Conservation (phyloP, 35 echinoderm and acorn worm genomes). For the Lytechinus pictus region DNA sequence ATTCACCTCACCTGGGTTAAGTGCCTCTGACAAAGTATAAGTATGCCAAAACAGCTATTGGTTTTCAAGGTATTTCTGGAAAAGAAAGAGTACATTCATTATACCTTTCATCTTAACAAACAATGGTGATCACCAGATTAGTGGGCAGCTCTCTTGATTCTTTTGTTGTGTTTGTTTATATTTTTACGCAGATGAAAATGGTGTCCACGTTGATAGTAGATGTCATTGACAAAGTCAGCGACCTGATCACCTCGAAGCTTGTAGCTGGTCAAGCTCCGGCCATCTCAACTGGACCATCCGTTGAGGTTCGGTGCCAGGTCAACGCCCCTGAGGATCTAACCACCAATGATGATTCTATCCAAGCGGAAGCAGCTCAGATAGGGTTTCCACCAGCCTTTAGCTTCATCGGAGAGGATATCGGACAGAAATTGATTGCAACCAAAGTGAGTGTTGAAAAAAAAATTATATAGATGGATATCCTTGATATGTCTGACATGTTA, state of each 20-base stretch:
- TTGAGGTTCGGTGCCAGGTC: not conserved
- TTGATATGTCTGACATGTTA: no score
- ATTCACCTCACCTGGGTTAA: no score
- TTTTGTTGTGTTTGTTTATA: no score
- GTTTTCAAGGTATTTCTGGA: no score
- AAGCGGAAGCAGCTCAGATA: not conserved
- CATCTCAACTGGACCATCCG: not conserved
- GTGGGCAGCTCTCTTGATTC: no score
- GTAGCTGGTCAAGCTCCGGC: not conserved
- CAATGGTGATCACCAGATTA: no score
- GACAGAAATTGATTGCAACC: not conserved
- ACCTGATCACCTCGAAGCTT: not conserved
- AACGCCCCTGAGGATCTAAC: not conserved
- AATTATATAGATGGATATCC: no score
- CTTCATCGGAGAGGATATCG: not conserved
- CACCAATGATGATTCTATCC: not conserved
- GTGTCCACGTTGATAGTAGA: not conserved
- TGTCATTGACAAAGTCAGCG: not conserved
- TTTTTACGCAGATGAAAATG: not conserved
- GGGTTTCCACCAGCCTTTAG: not conserved
- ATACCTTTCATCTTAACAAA: no score
- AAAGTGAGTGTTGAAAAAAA: not conserved
- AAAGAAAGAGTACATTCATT: no score
- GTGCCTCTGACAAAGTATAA: no score
- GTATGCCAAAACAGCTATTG: no score